phyloP scores from a whole-genome alignment of 2,888 invertebrate species.

The Chymomyza procnemis region DNA sequence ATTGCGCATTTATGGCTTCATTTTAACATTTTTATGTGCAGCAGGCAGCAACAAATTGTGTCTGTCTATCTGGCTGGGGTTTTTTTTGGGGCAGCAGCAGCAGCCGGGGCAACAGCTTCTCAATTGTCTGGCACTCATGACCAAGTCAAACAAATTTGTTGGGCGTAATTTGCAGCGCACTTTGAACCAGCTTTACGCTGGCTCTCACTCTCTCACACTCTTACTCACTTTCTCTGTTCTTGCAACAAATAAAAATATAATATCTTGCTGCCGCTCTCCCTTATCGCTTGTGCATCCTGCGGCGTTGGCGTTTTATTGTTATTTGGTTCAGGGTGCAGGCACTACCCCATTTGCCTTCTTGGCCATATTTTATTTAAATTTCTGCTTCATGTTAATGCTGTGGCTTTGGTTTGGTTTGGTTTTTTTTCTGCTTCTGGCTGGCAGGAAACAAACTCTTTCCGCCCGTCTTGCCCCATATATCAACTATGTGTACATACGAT shows the following conservation, averaged over 20 bases:
- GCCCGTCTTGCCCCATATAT: constrained; percentile 42
- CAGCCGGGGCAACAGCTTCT: neutral
- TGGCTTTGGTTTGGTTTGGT: constrained; percentile 37
- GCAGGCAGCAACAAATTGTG: neutral
- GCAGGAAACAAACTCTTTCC: constrained; percentile 16
- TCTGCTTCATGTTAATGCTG: constrained; percentile 66
- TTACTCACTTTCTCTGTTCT: too few relatives aligned
- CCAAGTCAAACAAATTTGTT: constrained; percentile 32
- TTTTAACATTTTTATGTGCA: constrained; percentile 65
- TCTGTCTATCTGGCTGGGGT: neutral
- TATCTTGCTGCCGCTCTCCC: constrained; percentile 12
- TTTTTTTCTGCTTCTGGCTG: too few relatives aligned
- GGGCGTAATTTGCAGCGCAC: constrained; percentile 62
- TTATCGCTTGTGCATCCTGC: constrained; percentile 28
- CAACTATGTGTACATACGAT: constrained; percentile 46
- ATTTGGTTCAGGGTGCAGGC: neutral
- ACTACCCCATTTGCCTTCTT: neutral
- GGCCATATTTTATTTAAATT: constrained; percentile 70
- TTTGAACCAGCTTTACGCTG: constrained; percentile 43
- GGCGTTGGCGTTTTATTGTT: constrained; percentile 13
- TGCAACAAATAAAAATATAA: neutral
- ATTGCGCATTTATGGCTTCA: constrained; percentile 74
- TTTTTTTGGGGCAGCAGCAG: neutral
- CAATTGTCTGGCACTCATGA: neutral
- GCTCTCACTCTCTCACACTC: neutral